These are phyloP conservation scores for Tenthredo amoena DNA, from an alignment of 2,888 invertebrate species.

Conservation along the genomic window DNA sequence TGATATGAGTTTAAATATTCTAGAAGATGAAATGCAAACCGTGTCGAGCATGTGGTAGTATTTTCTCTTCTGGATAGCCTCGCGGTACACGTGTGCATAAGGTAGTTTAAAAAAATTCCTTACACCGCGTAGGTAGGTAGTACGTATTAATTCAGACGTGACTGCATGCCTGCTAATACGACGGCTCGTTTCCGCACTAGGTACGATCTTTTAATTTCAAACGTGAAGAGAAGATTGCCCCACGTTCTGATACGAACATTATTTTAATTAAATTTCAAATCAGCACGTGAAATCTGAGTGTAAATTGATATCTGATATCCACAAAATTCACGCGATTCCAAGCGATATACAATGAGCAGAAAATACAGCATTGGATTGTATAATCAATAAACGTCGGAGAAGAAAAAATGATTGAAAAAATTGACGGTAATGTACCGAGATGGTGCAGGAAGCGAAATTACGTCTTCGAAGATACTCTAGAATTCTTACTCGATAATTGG, in stretches of 20 bases:
- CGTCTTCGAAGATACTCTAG: neutral
- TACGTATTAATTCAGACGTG: conserved; percentile 42
- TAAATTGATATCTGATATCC: neutral
- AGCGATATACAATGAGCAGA: neutral
- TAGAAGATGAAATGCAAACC: conserved; percentile 18
- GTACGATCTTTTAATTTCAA: conserved; percentile 25
- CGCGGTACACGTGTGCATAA: conserved; percentile 9
- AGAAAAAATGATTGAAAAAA: neutral
- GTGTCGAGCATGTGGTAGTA: conserved; percentile 6
- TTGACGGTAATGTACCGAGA: neutral
- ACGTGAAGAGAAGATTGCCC: conserved; percentile 30
- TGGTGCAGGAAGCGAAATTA: neutral
- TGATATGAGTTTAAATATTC: conserved; percentile 12
- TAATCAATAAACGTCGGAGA: neutral
- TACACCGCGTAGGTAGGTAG: neutral
- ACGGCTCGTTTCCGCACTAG: neutral
- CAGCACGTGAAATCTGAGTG: neutral
- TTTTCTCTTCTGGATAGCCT: neutral
- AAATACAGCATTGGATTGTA: neutral
- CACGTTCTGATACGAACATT: neutral
- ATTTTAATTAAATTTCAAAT: conserved; percentile 4
- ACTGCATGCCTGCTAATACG: conserved; percentile 33
- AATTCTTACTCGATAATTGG: neutral
- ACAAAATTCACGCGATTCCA: neutral
- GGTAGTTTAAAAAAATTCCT: conserved; percentile 30